A percentile compares a stretch with the other conserved stretches of the same genome.
These are phyloP conservation scores for Antechinus stuartii DNA, from an alignment of 2,113 vertebrate genomes.

Conservation along the genomic window DNA sequence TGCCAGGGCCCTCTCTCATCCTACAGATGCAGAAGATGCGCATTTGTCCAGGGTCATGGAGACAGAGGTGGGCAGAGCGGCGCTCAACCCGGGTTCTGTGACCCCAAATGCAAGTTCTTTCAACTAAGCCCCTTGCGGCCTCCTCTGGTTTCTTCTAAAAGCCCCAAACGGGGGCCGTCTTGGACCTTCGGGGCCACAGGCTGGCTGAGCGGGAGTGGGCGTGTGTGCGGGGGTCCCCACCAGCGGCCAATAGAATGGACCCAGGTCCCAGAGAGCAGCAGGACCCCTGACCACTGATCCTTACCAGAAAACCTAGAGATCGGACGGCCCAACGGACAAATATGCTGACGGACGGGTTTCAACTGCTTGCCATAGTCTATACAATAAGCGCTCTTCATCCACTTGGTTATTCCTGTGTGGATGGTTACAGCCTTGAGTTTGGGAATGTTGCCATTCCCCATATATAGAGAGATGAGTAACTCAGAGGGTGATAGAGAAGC, in stretches of 20 bases:
- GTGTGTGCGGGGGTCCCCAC: neutral
- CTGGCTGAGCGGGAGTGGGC: neutral
- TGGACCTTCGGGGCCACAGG: neutral
- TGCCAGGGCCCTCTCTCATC: neutral
- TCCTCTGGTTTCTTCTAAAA: constrained; percentile 62
- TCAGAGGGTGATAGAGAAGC: neutral
- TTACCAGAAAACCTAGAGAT: neutral
- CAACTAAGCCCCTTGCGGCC: neutral
- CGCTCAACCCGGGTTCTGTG: neutral
- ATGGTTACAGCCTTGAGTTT: neutral
- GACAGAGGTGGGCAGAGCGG: neutral
- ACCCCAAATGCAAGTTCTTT: neutral
- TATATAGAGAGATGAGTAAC: neutral
- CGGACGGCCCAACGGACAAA: neutral
- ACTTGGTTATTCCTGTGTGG: neutral
- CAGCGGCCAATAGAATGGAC: neutral
- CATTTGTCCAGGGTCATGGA: neutral
- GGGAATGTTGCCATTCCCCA: neutral
- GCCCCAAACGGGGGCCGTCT: constrained; percentile 62
- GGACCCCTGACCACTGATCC: neutral
- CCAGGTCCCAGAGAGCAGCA: neutral
- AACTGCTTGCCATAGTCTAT: neutral
- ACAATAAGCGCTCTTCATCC: neutral
- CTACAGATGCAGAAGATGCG: neutral
- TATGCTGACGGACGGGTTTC: neutral